These are phyloP conservation scores for Drosophila micromelanica DNA, from an alignment of 1,140 invertebrate species.

Conservation along the genomic window DNA sequence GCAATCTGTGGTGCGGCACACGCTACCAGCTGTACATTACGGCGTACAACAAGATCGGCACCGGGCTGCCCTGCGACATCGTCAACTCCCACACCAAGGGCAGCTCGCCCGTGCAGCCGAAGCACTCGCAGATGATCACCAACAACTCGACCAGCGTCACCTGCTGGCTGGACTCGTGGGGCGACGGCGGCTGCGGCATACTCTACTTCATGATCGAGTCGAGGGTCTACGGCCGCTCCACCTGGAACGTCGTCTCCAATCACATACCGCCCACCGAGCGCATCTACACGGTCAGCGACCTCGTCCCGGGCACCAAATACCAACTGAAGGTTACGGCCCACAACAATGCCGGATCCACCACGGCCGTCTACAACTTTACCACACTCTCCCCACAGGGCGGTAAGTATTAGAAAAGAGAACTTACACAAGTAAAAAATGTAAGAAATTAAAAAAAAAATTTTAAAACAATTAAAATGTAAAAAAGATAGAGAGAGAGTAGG, in stretches of 20 bases:
- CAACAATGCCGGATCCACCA: constrained; percentile 96
- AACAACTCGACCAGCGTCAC: constrained; percentile 95
- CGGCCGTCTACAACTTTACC: constrained; percentile 94
- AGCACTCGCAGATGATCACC: constrained; percentile 92
- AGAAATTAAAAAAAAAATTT: no score
- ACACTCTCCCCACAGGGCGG: constrained; percentile 91
- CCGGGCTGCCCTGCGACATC: constrained; percentile 93
- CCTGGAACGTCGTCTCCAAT: constrained; percentile 91
- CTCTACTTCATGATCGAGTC: constrained; percentile 94
- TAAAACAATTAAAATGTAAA: no score
- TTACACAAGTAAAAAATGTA: no score
- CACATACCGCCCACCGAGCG: constrained; percentile 90
- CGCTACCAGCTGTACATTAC: constrained; percentile 94
- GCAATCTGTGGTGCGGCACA: constrained; percentile 94
- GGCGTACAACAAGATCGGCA: constrained; percentile 94
- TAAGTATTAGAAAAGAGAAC: no score
- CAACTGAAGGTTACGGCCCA: constrained; percentile 94
- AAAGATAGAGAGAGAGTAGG: no score
- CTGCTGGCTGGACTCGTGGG: constrained; percentile 94
- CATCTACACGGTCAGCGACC: constrained; percentile 91
- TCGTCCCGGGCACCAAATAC: constrained; percentile 94
- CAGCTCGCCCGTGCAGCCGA: constrained; percentile 91
- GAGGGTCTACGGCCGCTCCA: constrained; percentile 77
- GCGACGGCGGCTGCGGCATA: constrained; percentile 95
- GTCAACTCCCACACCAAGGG: constrained; percentile 93